Conservation (phyloP, 2,888 invertebrate genomes). For the Clusia tigrina region DNA sequence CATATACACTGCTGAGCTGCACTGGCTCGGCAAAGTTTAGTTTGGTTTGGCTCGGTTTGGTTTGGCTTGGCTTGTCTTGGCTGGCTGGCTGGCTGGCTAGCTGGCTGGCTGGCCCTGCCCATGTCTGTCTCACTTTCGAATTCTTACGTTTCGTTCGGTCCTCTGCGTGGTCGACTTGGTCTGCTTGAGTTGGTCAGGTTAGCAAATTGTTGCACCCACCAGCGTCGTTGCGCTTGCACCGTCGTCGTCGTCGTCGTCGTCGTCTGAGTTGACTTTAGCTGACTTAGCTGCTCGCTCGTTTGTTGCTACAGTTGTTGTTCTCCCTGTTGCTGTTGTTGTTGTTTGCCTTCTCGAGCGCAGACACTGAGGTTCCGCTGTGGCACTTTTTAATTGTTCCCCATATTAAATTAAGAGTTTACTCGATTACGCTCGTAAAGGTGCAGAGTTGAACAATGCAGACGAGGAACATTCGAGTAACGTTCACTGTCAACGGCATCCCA, state of each 20-base stretch:
- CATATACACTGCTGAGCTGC: too few relatives aligned
- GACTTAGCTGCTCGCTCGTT: background rate
- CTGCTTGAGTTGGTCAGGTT: background rate
- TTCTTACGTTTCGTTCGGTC: background rate
- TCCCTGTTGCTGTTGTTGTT: background rate
- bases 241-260: too few relatives aligned
- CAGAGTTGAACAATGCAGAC: too few relatives aligned
- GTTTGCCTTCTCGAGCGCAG: background rate
- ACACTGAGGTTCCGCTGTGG: background rate
- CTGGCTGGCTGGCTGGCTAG: too few relatives aligned
- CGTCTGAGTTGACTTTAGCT: background rate
- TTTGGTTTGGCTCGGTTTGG: too few relatives aligned
- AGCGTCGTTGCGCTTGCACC: too few relatives aligned
- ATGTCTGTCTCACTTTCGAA: background rate
- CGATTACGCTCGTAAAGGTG: too few relatives aligned
- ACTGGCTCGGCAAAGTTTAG: too few relatives aligned
- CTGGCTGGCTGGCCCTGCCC: too few relatives aligned
- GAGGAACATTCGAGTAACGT: too few relatives aligned
- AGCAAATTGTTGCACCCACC: background rate
- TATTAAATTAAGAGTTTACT: constrained; percentile 2
- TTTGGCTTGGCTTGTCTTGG: too few relatives aligned
- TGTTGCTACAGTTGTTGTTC: background rate
- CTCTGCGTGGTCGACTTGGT: background rate
- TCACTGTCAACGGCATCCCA: too few relatives aligned
- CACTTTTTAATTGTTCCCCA: background rate